Percentiles rank a stretch among this genome's conserved stretches.
phyloP scores from a whole-genome alignment of 2,888 invertebrate genomes.

The Heliconius hortense region DNA sequence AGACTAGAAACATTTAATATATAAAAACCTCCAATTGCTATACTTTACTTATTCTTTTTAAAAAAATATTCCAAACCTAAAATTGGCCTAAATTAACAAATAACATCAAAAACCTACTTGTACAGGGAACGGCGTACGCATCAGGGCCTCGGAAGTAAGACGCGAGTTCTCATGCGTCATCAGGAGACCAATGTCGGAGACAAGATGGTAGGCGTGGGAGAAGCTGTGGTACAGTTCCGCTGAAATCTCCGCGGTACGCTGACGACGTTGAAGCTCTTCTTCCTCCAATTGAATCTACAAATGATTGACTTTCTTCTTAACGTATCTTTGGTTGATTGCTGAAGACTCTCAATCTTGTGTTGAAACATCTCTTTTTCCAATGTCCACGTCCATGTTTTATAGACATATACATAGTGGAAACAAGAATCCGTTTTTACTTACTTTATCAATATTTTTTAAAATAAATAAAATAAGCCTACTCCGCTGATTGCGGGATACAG shows the following conservation, averaged over 20 bases:
- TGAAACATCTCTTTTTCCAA: not conserved
- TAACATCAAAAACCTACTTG: constrained; percentile 52
- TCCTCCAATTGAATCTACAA: constrained; percentile 32
- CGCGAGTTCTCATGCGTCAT: constrained; percentile 55
- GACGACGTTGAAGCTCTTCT: constrained; percentile 53
- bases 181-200: constrained; percentile 89
- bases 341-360: not conserved
- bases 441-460: not conserved
- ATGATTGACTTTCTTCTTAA: not conserved
- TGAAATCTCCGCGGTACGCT: constrained; percentile 87
- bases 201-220: constrained; percentile 93
- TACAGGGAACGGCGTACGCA: constrained; percentile 55
- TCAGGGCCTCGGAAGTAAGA: constrained; percentile 54
- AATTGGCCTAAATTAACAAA: not conserved
- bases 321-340: not conserved
- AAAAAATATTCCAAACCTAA: too few species aligned
- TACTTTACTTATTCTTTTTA: too few species aligned
- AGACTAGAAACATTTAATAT: too few species aligned
- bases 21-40: too few species aligned
- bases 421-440: not conserved
- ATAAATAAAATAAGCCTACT: too few species aligned
- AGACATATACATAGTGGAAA: not conserved
- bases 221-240: constrained; percentile 92
- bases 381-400: not conserved
- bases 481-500: too few species aligned